Evolutionary conservation across 2,888 invertebrate genomes (phyloP).

Genomic region (Drosophila mayaguana): DNA sequence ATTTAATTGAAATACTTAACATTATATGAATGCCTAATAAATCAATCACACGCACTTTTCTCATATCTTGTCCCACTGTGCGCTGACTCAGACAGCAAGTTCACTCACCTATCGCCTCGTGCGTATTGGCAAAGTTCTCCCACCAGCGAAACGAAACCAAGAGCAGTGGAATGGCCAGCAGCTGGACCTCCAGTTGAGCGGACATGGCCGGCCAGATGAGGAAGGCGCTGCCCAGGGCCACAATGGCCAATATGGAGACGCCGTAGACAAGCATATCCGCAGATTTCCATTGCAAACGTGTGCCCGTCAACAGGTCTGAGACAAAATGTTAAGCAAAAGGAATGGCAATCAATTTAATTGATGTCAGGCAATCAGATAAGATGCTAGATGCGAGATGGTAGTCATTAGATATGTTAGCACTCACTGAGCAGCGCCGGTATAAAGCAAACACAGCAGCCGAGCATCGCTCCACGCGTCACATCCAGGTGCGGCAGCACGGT

Average conservation of each 20-base stretch:
- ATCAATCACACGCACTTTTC: neutral
- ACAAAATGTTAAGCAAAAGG: conserved; percentile 30
- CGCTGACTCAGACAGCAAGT: neutral
- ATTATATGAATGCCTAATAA: neutral
- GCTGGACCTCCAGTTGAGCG: conserved; percentile 86
- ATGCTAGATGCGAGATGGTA: conserved; percentile 61
- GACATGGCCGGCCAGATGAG: conserved; percentile 89
- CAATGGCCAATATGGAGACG: conserved; percentile 86
- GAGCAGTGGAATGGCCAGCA: conserved; percentile 87
- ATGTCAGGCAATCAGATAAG: conserved; percentile 44
- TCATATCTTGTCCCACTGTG: neutral
- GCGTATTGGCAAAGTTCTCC: conserved; percentile 90
- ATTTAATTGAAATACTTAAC: neutral
- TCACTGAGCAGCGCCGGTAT: conserved; percentile 92
- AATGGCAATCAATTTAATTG: conserved; percentile 78
- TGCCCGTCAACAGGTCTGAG: conserved; percentile 78
- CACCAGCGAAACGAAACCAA: conserved; percentile 93
- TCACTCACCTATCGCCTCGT: conserved; percentile 75
- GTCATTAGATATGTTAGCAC: conserved; percentile 40
- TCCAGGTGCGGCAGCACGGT: conserved; percentile 92
- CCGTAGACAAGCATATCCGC: conserved; percentile 58
- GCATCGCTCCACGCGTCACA: conserved; percentile 92
- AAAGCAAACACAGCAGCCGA: conserved; percentile 93
- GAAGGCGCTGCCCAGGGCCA: conserved; percentile 89
- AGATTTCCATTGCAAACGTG: conserved; percentile 72